Evolutionary conservation across 2,797 vertebrate species (phyloP).

Genomic region (Siniperca obscura): DNA sequence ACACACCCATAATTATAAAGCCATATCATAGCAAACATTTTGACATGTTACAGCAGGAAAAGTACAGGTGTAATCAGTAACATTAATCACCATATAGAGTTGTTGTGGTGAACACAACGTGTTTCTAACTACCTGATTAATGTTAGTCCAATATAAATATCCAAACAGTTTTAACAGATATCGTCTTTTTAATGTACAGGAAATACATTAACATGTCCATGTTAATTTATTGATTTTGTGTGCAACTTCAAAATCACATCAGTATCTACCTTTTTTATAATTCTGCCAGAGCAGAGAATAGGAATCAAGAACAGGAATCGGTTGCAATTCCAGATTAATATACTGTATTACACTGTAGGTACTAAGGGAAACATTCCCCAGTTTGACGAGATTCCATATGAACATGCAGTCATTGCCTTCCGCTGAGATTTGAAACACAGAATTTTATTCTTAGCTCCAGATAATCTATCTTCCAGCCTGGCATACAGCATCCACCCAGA

Average conservation of each 20-base stretch:
- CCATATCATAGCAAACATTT: no score
- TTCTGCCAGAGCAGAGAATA: not conserved
- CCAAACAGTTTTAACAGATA: no score
- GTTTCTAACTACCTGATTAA: no score
- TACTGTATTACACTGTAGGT: conserved; percentile 19
- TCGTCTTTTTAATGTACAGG: no score
- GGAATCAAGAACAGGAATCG: conserved; percentile 7
- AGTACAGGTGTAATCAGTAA: no score
- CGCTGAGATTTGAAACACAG: conserved; percentile 42
- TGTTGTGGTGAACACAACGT: no score
- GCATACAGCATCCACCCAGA: conserved; percentile 25
- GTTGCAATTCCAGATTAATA: conserved; percentile 18
- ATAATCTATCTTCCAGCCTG: conserved; percentile 61
- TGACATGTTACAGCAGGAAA: no score
- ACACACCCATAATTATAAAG: no score
- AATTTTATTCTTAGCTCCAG: conserved; percentile 13
- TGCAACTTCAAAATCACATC: not conserved
- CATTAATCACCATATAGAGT: no score
- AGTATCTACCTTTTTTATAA: not conserved
- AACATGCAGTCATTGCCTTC: conserved; percentile 29
- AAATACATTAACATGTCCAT: no score
- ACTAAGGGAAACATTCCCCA: conserved; percentile 43
- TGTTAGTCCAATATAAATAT: no score
- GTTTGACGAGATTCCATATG: conserved; percentile 30
- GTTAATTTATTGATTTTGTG: no score